These are phyloP conservation scores for Dinothrombium tinctorium DNA, from an alignment of 1,140 invertebrate species.

Conservation along the genomic window DNA sequence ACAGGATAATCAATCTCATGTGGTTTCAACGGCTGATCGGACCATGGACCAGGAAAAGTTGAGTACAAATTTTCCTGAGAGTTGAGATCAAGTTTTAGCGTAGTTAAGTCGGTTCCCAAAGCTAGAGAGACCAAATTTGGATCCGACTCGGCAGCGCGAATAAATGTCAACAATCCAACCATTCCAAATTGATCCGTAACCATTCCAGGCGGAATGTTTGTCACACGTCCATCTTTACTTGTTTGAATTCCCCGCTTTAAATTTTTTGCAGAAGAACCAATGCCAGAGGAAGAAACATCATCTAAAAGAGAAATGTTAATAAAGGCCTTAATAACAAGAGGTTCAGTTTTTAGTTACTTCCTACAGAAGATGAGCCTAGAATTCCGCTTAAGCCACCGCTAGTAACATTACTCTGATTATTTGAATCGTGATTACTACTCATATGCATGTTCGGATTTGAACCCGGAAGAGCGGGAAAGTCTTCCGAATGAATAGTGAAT, in stretches of 20 bases:
- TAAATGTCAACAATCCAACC: constrained; percentile 88
- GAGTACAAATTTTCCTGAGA: constrained; percentile 78
- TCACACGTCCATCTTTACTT: constrained; percentile 62
- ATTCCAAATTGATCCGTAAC: constrained; percentile 98
- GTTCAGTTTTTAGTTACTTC: neutral
- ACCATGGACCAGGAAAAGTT: constrained; percentile 93
- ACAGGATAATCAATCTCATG: constrained; percentile 96
- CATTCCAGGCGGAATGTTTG: constrained; percentile 93
- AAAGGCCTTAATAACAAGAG: neutral
- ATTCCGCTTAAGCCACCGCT: neutral
- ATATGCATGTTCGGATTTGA: constrained; percentile 16
- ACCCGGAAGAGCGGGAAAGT: constrained; percentile 84
- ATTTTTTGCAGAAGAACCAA: constrained; percentile 13
- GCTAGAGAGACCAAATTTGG: constrained; percentile 82
- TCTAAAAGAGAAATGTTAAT: neutral
- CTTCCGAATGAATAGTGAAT: constrained; percentile 92
- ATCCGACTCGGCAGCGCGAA: constrained; percentile 86
- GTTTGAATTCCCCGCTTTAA: constrained; percentile 70
- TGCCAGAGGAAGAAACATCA: neutral
- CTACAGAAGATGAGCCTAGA: constrained; percentile 1
- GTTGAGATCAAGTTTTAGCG: constrained; percentile 88
- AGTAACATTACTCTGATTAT: constrained; percentile 1
- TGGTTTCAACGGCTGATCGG: constrained; percentile 82
- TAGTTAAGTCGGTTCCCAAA: constrained; percentile 86
- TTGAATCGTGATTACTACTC: neutral